Percentiles rank a stretch among this genome's conserved stretches.
Conservation (phyloP, 2,888 invertebrate species). For the Thumatha senex region DNA sequence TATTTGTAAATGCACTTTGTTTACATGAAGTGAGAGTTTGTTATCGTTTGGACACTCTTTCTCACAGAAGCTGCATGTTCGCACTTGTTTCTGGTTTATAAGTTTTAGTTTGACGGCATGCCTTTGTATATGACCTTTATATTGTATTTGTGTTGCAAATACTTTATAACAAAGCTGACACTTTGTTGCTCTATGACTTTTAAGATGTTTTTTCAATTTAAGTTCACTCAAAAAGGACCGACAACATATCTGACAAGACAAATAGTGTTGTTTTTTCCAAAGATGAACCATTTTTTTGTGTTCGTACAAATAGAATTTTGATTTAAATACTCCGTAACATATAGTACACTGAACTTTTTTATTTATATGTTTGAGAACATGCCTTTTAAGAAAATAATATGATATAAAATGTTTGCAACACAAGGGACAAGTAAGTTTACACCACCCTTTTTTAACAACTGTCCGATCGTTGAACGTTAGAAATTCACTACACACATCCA, state of each 20-base stretch:
- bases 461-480: conserved; percentile 60
- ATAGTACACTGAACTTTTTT: conserved; percentile 48
- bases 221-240: conserved; percentile 45
- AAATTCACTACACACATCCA: conserved; percentile 63
- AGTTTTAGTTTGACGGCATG: conserved; percentile 53
- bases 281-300: conserved; percentile 63
- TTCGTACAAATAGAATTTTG: conserved; percentile 64
- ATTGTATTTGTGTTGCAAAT: conserved; percentile 51
- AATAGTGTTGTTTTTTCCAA: conserved; percentile 35
- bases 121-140: conserved; percentile 57
- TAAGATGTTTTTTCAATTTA: conserved; percentile 50
- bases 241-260: conserved; percentile 56
- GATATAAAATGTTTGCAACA: conserved; percentile 71
- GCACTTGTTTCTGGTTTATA: conserved; percentile 33
- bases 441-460: conserved; percentile 27
- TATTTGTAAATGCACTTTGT: conserved; percentile 72
- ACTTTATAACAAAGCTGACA: conserved; percentile 63
- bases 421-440: conserved; percentile 58
- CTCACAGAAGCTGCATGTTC: conserved; percentile 73
- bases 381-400: conserved; percentile 64
- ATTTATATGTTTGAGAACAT: conserved; percentile 57
- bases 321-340: conserved; percentile 52
- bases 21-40: conserved; percentile 66
- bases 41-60: conserved; percentile 63
- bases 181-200: conserved; percentile 47